Evolutionary conservation across 1,140 invertebrate genomes (phyloP).

Genomic region (Samia ricini): DNA sequence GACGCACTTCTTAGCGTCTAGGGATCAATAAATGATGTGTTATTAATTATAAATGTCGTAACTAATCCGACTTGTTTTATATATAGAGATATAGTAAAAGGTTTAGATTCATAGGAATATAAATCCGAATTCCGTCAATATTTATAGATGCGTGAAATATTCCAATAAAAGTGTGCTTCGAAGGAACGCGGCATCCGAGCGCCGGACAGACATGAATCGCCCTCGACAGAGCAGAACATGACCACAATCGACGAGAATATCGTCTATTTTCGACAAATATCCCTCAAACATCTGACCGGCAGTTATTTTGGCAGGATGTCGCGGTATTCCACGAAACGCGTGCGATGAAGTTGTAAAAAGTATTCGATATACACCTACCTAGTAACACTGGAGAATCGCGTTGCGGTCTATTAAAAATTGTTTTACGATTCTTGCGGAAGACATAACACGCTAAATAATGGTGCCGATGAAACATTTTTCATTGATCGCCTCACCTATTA

Average conservation of each 20-base stretch:
- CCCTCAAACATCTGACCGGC: conserved; percentile 12
- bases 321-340: conserved; percentile 11
- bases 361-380: neutral
- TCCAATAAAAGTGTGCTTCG: neutral
- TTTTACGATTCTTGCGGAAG: conserved; percentile 7
- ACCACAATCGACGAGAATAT: conserved; percentile 12
- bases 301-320: conserved; percentile 23
- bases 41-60: too few relatives aligned
- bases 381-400: conserved; percentile 5
- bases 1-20: too few relatives aligned
- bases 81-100: too few relatives aligned
- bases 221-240: conserved; percentile 1
- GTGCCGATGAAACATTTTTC: neutral
- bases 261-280: conserved; percentile 23
- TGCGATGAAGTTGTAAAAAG: neutral
- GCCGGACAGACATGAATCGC: conserved; percentile 1
- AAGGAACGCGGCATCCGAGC: neutral
- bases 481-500: neutral
- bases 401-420: conserved; percentile 7
- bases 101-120: too few relatives aligned
- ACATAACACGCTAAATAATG: conserved; percentile 19
- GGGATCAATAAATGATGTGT: too few relatives aligned
- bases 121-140: neutral
- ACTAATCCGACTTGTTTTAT: too few relatives aligned
- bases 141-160: neutral